Evolutionary conservation across 2,113 vertebrate species (phyloP).

Genomic region (Mastomys coucha): DNA sequence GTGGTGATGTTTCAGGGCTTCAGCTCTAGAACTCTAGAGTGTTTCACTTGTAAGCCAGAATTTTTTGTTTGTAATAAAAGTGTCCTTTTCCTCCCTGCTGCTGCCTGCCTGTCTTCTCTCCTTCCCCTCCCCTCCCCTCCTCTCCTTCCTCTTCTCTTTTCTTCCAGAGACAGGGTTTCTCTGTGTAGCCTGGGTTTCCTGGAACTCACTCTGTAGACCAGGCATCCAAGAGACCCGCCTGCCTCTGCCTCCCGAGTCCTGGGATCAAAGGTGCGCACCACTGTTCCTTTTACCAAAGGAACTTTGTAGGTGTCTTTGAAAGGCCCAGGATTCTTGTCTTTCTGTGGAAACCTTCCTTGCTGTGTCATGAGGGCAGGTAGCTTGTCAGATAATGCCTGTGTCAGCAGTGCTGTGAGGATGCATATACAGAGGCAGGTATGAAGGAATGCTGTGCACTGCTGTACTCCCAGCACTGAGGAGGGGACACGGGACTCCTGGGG

Average conservation of each 20-base stretch:
- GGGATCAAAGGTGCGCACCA: not conserved
- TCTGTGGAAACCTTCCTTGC: not conserved
- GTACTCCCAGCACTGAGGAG: not conserved
- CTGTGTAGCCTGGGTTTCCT: too few relatives aligned
- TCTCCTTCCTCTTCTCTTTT: rapidly evolving
- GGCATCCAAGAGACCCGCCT: not conserved
- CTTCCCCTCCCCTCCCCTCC: too few relatives aligned
- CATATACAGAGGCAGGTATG: too few relatives aligned
- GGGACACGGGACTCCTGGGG: too few relatives aligned
- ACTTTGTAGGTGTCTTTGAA: not conserved
- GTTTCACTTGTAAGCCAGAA: constrained; percentile 2
- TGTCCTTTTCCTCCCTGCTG: constrained; percentile 34
- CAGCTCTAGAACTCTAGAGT: not conserved
- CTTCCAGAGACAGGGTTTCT: too few relatives aligned
- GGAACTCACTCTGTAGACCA: not conserved
- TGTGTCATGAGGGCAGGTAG: not conserved
- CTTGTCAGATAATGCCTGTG: not conserved
- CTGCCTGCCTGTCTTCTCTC: too few relatives aligned
- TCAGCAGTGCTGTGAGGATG: not conserved
- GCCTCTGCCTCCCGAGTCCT: not conserved
- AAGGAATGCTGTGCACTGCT: too few relatives aligned
- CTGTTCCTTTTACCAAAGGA: not conserved
- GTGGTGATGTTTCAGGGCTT: not conserved
- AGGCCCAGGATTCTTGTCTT: not conserved
- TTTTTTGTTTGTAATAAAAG: constrained; percentile 14